Base-by-base conservation (phyloP, 2,888 invertebrate species). In the Noctua janthe region DNA sequence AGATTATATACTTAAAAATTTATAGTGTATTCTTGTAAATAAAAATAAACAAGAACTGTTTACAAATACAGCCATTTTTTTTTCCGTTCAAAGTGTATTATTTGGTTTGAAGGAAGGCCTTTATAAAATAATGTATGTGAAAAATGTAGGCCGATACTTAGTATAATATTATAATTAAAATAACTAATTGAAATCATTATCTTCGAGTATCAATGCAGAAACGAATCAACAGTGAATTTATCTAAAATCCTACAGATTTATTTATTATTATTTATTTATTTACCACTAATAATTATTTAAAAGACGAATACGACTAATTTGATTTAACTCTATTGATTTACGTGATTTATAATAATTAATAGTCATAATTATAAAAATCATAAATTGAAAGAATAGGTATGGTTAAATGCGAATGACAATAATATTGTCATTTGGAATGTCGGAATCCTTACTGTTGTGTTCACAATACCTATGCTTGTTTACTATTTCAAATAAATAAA, bases 351-450 rank as follows among this genome's bases (percentile, higher is more conserved):
- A 75, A 11, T 39, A 59, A 66, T 49, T 70, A 39, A 5, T 39
- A 6, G 54, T 13, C 51, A 49, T 39, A 54, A 49, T 70, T 56
- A 77, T 56, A 72, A 64, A 47, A 43, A 80, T 35, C 29, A 8
- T 54, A 43, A 70, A 43, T 43, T n/a, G 47, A 66, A 67, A 51
- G 17, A 71, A 49, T 49, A n/a, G 13, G 2, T n/a, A 23, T 64
- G n/a, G 47, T 74, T 39, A 35, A 35, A n/a, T 43, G 8, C 23
- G 5, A 51, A 13, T 71, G 13, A 29, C 67, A 78, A 71, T 49
- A 56, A 49, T 51, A 51, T 43, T 71, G 47, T 35, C 8, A 74
- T 35, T 56, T 51, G n/a, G 20, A 82, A 47, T 74, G 35, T 69
- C 29, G 17, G 1, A 20, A 20, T 10, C 13, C 62, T 15, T 29